phyloP scores from a whole-genome alignment of 2,113 vertebrate genomes.

The Pachypanchax playfairii region DNA sequence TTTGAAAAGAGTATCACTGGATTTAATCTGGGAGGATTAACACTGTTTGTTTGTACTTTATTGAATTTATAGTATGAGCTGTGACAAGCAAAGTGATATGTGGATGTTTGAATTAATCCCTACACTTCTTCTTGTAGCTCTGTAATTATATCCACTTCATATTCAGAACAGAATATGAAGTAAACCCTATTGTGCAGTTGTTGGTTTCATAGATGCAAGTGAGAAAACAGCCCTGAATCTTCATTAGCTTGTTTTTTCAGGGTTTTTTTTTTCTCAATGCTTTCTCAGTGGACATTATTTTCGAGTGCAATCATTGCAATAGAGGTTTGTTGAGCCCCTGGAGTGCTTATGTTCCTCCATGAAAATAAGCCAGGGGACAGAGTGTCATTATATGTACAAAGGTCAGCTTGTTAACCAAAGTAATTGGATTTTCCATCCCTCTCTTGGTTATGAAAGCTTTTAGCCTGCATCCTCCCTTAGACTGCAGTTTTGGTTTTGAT shows the following conservation, averaged over 20 bases:
- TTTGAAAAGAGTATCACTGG: not conserved
- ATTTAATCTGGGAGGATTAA: slow-evolving; percentile 1
- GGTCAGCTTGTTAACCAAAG: slow-evolving; percentile 79
- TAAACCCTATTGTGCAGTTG: not conserved
- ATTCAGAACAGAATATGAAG: slow-evolving; percentile 16
- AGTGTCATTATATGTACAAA: slow-evolving; percentile 71
- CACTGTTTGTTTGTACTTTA: not conserved
- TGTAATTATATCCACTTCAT: slow-evolving; percentile 10
- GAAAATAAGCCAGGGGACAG: slow-evolving; percentile 69
- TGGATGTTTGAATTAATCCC: not conserved
- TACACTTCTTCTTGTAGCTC: not conserved
- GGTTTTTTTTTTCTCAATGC: slow-evolving; percentile 9
- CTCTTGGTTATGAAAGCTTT: slow-evolving; percentile 58
- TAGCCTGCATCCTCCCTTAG: slow-evolving; percentile 42
- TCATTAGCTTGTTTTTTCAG: slow-evolving; percentile 49
- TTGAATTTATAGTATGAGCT: not conserved
- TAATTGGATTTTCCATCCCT: slow-evolving; percentile 76
- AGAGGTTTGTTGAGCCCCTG: slow-evolving; percentile 52
- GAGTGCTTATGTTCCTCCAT: slow-evolving; percentile 57
- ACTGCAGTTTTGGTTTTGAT: slow-evolving; percentile 67
- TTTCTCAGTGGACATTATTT: slow-evolving; percentile 52
- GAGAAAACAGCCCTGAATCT: slow-evolving; percentile 23
- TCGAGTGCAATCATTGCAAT: slow-evolving; percentile 69
- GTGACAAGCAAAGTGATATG: not conserved
- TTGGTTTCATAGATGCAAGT: slow-evolving; percentile 13